Conservation (phyloP, 2,113 vertebrate species). For the Danionella cerebrum region DNA sequence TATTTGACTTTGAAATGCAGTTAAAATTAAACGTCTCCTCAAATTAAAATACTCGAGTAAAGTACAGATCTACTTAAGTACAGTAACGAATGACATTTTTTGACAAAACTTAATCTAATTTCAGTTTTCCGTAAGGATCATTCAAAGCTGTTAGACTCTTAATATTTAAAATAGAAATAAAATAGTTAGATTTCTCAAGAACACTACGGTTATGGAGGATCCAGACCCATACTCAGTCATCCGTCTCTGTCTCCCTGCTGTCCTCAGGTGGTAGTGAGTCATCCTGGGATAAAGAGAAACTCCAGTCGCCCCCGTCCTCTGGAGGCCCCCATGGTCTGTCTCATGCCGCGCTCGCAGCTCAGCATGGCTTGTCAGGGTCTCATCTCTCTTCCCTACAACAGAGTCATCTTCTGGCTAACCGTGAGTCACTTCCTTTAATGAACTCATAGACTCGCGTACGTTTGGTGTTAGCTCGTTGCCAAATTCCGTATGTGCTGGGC, state of each 20-base stretch:
- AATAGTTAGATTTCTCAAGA: no score
- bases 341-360: slow-evolving; percentile 60
- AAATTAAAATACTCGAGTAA: no score
- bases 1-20: no score
- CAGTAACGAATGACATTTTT: no score
- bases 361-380: slow-evolving; percentile 59
- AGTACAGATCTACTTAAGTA: no score
- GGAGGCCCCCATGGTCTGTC: slow-evolving; percentile 63
- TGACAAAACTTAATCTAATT: no score
- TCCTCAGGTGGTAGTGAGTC: slow-evolving; percentile 77
- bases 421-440: slow-evolving; percentile 64
- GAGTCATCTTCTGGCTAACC: slow-evolving; percentile 77
- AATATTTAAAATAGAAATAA: no score
- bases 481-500: no score
- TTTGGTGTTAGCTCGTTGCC: neutral
- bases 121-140: no score
- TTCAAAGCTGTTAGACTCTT: no score
- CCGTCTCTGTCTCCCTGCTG: slow-evolving; percentile 32
- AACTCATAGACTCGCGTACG: neutral
- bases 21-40: no score
- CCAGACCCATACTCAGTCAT: neutral
- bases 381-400: slow-evolving; percentile 78
- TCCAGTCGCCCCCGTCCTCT: slow-evolving; percentile 70
- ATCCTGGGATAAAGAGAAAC: slow-evolving; percentile 84
- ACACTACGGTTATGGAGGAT: neutral